Percentiles rank a stretch among this genome's conserved stretches.
Conservation (phyloP, 37 sponge, comb jelly and placozoan species). For the Amphimedon queenslandica region DNA sequence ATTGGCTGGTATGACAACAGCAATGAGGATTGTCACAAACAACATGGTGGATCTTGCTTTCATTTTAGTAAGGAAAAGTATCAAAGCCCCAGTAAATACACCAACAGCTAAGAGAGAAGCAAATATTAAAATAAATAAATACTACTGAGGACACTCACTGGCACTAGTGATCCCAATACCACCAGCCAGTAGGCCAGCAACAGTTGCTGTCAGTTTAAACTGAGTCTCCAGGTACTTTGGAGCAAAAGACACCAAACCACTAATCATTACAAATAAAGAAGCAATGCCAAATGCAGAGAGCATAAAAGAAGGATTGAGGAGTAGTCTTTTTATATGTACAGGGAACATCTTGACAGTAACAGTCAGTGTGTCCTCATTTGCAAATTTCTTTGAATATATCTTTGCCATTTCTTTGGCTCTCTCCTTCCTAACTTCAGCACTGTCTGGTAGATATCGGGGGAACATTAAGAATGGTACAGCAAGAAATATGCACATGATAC, state of each 20-base stretch:
- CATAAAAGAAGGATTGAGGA: slow-evolving; percentile 48
- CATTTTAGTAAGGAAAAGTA: background rate
- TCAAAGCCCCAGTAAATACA: background rate
- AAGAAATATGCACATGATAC: background rate
- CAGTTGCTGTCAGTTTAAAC: slow-evolving; percentile 24
- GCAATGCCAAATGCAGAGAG: slow-evolving; percentile 38
- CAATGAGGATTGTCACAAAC: background rate
- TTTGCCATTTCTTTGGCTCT: slow-evolving; percentile 26
- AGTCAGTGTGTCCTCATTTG: background rate
- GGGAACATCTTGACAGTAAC: slow-evolving; percentile 28
- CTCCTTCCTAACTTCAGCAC: slow-evolving; percentile 3
- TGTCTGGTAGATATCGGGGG: slow-evolving; percentile 36
- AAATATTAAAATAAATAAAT: too few relatives aligned
- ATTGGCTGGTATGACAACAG: background rate
- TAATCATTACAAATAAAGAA: slow-evolving; percentile 21
- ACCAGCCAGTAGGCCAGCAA: slow-evolving; percentile 6
- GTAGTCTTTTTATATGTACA: slow-evolving; percentile 11
- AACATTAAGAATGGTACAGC: slow-evolving; percentile 46
- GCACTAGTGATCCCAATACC: slow-evolving; percentile 3
- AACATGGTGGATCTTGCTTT: background rate
- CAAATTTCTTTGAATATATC: background rate
- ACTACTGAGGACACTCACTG: too few relatives aligned
- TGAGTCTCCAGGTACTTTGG: slow-evolving; percentile 46
- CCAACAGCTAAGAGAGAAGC: background rate
- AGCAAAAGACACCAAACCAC: slow-evolving; percentile 30